A percentile compares a stretch with the other conserved stretches of the same genome.
These are phyloP conservation scores for Pollicipes pollicipes DNA, from an alignment of 1,140 invertebrate genomes.

Conservation along the genomic window DNA sequence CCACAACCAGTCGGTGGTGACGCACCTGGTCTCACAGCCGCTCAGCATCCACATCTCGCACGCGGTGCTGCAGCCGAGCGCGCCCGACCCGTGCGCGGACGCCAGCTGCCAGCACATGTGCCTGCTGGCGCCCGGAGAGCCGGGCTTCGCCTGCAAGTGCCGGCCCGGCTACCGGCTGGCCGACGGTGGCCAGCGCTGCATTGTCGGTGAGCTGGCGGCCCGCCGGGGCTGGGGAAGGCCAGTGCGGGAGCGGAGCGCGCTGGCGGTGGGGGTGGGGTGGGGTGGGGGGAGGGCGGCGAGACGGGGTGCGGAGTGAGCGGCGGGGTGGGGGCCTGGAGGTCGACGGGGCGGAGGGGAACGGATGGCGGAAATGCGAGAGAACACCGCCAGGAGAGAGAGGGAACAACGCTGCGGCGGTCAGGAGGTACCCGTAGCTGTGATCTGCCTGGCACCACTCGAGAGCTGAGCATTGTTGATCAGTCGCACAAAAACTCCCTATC, in stretches of 20 bases:
- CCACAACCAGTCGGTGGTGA: constrained; percentile 76
- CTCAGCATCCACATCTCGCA: constrained; percentile 87
- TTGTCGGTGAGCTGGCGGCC: not conserved
- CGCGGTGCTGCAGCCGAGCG: constrained; percentile 65
- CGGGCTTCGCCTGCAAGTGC: constrained; percentile 77
- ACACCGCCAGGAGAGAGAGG: no score
- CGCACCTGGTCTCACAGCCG: constrained; percentile 83
- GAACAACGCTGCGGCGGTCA: no score
- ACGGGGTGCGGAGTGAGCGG: no score
- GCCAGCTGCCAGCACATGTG: constrained; percentile 76
- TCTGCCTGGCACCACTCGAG: no score
- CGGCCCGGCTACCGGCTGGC: constrained; percentile 61
- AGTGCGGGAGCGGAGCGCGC: not conserved
- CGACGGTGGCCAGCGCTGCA: constrained; percentile 35
- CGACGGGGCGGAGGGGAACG: no score
- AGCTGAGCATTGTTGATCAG: no score
- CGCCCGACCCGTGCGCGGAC: constrained; percentile 17
- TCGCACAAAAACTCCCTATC: no score
- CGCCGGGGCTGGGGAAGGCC: no score
- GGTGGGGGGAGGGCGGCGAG: no score
- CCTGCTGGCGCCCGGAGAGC: constrained; percentile 45
- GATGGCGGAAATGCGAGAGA: no score
- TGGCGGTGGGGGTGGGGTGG: not conserved
- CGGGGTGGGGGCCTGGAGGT: no score
- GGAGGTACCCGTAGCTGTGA: no score